These are phyloP conservation scores for Trachelipus rathkii DNA, from an alignment of 1,140 invertebrate genomes.

Conservation along the genomic window DNA sequence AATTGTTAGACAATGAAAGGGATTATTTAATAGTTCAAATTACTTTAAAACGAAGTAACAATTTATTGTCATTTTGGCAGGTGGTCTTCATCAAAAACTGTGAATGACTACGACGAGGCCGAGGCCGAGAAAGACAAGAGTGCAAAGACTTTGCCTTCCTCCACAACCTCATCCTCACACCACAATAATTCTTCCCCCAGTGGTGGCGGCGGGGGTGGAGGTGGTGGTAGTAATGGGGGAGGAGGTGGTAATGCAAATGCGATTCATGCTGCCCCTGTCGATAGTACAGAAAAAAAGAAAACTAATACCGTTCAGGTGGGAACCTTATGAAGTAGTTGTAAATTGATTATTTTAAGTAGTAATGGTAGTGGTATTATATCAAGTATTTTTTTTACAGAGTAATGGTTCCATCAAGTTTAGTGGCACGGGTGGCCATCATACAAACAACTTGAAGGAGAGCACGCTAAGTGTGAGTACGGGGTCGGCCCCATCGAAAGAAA, in stretches of 20 bases:
- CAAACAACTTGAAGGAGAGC: conserved; percentile 33
- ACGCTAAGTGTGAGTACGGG: neutral
- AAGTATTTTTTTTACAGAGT: conserved; percentile 23
- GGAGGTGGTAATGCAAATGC: neutral
- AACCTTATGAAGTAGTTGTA: neutral
- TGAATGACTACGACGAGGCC: conserved; percentile 58
- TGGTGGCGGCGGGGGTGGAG: conserved; percentile 11
- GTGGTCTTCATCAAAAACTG: conserved; percentile 49
- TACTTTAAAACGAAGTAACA: neutral
- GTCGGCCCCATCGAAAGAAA: conserved; percentile 27
- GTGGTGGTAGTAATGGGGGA: neutral
- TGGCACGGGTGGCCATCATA: conserved; percentile 26
- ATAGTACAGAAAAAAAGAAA: neutral
- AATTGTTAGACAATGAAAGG: no score
- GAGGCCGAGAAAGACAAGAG: conserved; percentile 58
- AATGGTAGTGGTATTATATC: no score
- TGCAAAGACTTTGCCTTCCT: conserved; percentile 46
- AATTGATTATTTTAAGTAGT: neutral
- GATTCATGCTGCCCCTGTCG: neutral
- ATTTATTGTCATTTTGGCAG: conserved; percentile 34
- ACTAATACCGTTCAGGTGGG: no score
- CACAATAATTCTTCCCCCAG: conserved; percentile 14
- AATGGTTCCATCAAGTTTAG: conserved; percentile 40
- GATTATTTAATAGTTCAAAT: no score
- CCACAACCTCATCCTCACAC: conserved; percentile 3